These are phyloP conservation scores for Boloria selene DNA, from an alignment of 2,888 invertebrate species.

Conservation along the genomic window DNA sequence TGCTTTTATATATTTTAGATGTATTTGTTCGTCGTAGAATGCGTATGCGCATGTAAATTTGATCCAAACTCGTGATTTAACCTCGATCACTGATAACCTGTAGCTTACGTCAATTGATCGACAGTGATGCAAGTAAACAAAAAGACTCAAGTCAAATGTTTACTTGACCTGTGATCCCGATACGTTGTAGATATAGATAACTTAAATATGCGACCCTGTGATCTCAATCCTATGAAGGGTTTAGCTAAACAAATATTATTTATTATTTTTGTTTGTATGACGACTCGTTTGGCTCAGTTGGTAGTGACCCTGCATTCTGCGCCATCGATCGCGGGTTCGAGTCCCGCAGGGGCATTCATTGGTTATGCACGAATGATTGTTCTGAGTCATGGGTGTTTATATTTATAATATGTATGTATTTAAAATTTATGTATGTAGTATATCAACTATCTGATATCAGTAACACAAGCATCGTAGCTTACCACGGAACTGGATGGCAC, in stretches of 20 bases:
- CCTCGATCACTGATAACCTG: slow-evolving; percentile 64
- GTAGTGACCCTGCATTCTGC: too few relatives aligned
- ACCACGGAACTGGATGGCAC: too few relatives aligned
- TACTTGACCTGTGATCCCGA: slow-evolving; percentile 35
- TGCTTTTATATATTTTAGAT: background rate
- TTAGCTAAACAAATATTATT: background rate
- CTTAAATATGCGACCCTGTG: slow-evolving; percentile 20
- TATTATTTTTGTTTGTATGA: too few relatives aligned
- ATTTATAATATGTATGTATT: too few relatives aligned
- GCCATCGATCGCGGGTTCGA: too few relatives aligned
- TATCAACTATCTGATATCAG: too few relatives aligned
- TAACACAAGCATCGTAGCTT: too few relatives aligned
- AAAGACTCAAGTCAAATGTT: slow-evolving; percentile 54
- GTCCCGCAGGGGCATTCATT: too few relatives aligned
- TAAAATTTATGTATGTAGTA: too few relatives aligned
- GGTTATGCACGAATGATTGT: too few relatives aligned
- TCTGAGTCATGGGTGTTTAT: too few relatives aligned
- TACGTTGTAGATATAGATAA: slow-evolving; percentile 14
- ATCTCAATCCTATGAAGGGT: slow-evolving; percentile 15
- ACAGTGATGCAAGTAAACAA: slow-evolving; percentile 68
- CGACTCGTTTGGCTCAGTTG: too few relatives aligned
- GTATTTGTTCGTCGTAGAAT: background rate
- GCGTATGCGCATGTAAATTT: slow-evolving; percentile 1
- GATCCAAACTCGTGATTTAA: slow-evolving; percentile 43
- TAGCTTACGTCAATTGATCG: slow-evolving; percentile 76